phyloP scores from a whole-genome alignment of 1,140 invertebrate species.

The Lasioglossum baleicum region DNA sequence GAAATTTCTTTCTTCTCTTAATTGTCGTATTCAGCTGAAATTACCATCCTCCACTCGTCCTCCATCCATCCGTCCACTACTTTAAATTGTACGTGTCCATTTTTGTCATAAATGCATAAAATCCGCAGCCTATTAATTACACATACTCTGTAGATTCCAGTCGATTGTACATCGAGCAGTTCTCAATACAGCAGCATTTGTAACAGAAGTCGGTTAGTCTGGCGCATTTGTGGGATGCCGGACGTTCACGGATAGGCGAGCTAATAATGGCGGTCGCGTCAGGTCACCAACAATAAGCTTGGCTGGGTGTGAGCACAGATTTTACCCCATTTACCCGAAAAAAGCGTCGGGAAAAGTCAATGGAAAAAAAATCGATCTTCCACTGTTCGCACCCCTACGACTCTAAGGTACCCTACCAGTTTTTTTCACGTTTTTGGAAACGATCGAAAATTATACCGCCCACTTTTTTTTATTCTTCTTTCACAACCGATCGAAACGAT shows the following conservation, averaged over 20 bases:
- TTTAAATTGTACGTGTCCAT: no score
- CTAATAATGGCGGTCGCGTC: conserved; percentile 70
- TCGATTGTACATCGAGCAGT: background rate
- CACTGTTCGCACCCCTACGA: conserved; percentile 14
- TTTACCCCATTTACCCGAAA: conserved; percentile 68
- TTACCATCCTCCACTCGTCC: no score
- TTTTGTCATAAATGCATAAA: no score
- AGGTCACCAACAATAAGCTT: conserved; percentile 66
- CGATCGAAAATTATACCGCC: conserved; percentile 74
- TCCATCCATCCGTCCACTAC: no score
- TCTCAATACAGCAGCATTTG: conserved; percentile 24
- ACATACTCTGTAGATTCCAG: background rate
- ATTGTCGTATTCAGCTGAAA: no score
- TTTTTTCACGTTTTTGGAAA: conserved; percentile 71
- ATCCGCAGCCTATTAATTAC: background rate
- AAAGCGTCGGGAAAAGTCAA: conserved; percentile 21
- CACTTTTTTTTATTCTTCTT: conserved; percentile 61
- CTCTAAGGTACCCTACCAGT: conserved; percentile 46
- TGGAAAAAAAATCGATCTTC: conserved; percentile 40
- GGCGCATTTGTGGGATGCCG: conserved; percentile 49
- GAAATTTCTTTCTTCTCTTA: no score
- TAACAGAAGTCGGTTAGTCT: conserved; percentile 42
- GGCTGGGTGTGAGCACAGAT: conserved; percentile 50
- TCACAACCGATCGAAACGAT: conserved; percentile 40
- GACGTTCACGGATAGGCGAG: conserved; percentile 53